phyloP scores from a whole-genome alignment of 2,113 vertebrate species.

The Pontoporia blainvillei region DNA sequence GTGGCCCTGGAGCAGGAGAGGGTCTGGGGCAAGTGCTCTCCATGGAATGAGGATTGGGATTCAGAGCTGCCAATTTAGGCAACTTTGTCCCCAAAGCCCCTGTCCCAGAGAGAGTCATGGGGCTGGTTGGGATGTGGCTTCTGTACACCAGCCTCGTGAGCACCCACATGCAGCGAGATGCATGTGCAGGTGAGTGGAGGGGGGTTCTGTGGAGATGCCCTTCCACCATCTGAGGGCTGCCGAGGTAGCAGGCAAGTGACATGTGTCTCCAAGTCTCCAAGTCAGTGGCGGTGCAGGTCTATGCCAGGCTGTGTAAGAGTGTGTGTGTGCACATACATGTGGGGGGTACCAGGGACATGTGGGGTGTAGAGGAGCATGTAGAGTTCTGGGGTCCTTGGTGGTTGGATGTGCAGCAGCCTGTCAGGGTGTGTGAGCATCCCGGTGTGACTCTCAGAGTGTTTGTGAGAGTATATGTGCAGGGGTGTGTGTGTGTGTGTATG shows the following conservation, averaged over 20 bases:
- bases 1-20: background rate
- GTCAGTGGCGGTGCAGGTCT: background rate
- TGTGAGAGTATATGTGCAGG: background rate
- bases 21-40: background rate
- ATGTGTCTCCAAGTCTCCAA: background rate
- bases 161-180: background rate
- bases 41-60: background rate
- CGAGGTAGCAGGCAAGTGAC: background rate
- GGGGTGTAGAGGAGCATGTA: background rate
- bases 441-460: background rate
- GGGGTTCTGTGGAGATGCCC: background rate
- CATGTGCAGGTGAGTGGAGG: background rate
- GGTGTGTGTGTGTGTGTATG: background rate
- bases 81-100: constrained; percentile 34
- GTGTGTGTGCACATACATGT: background rate
- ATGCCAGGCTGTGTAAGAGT: background rate
- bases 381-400: background rate
- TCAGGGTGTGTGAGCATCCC: background rate
- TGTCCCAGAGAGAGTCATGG: background rate
- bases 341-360: background rate
- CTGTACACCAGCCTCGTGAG: background rate
- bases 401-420: background rate
- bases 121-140: background rate
- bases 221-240: background rate
- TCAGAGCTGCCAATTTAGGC: background rate